Evolutionary conservation across 2,888 invertebrate species (phyloP), one percentile per base, ranked within the genome.

Genomic region (Tenthredo scrophulariae): DNA sequence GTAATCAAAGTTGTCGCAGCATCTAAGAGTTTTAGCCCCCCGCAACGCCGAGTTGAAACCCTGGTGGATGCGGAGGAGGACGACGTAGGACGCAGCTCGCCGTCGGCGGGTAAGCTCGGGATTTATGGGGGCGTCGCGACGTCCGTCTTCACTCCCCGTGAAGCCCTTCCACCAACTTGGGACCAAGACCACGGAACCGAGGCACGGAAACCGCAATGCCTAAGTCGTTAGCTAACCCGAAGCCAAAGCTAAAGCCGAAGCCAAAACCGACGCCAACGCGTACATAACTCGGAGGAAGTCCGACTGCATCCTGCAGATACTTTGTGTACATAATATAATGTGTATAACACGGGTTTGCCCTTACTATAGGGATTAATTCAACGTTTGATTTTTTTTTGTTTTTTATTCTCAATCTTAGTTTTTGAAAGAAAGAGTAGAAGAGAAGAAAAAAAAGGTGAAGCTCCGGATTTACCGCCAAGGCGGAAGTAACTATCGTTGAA

Each of bases 91-190:
- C 50, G 89, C 91, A 87, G 88, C 89, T 90, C 91, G 89, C 89
- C 91, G 91, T 92, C 90, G 91, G 90, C 89, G 92, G 89, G 92
- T 92, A 92, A 92, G 91, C 91, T 87, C 86, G 88, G 90, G 91
- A 93, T 93, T 93, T 93, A 93, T 93, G 90, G 92, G 88, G 90
- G 92, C 93, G 93, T 92, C 93, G 92, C 93, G 92, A 92, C 93
- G 93, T 93, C 93, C 93, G 92, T 93, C 93, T 93, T 93, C 93
- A 93, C 93, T 93, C 91, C 91, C 91, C 93, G 93, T 93, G 93
- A 93, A 93, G 93, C 93, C 92, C 92, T 92, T 91, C 91, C 89
- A 90, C 89, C 85, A 85, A 65, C 46, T 83, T 65, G 83, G 83
- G n/a, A 83, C 83, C 83, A 40, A 83, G 83, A 83, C 83, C 83